Conservation (phyloP, 2,113 vertebrate genomes). For the Formicarius rufipectus region DNA sequence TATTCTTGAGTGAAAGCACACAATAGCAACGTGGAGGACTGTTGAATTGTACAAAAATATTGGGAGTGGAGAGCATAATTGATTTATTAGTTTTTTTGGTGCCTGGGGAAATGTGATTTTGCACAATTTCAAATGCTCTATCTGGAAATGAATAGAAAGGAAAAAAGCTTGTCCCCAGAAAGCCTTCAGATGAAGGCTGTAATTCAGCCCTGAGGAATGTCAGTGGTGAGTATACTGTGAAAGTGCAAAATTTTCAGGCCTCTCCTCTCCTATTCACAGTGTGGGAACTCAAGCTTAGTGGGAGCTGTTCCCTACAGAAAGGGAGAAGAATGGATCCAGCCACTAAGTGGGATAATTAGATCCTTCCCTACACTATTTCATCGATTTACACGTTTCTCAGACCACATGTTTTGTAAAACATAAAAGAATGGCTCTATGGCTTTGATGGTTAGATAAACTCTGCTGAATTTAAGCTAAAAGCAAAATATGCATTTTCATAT, state of each 20-base stretch:
- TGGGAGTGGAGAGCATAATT: neutral
- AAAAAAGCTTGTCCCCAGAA: neutral
- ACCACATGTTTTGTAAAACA: slow-evolving; percentile 21
- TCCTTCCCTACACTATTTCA: neutral
- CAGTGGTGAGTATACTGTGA: neutral
- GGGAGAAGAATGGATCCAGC: neutral
- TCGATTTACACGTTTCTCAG: slow-evolving; percentile 38
- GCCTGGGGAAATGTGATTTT: neutral
- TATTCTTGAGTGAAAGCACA: neutral
- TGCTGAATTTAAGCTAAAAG: neutral
- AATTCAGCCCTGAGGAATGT: neutral
- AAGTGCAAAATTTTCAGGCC: slow-evolving; percentile 12
- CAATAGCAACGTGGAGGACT: neutral
- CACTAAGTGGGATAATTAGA: slow-evolving; percentile 25
- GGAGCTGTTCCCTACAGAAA: slow-evolving; percentile 10
- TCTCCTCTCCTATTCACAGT: neutral
- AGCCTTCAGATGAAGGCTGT: neutral
- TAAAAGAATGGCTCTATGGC: neutral
- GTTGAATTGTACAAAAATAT: neutral
- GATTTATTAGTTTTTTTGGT: neutral
- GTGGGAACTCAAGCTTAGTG: neutral
- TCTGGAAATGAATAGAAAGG: neutral
- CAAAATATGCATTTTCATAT: neutral
- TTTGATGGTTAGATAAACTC: neutral
- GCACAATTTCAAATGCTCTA: neutral